Evolutionary conservation across 1,140 invertebrate species (phyloP), one percentile per base, ranked within the genome.

Genomic region (Sipha flava): DNA sequence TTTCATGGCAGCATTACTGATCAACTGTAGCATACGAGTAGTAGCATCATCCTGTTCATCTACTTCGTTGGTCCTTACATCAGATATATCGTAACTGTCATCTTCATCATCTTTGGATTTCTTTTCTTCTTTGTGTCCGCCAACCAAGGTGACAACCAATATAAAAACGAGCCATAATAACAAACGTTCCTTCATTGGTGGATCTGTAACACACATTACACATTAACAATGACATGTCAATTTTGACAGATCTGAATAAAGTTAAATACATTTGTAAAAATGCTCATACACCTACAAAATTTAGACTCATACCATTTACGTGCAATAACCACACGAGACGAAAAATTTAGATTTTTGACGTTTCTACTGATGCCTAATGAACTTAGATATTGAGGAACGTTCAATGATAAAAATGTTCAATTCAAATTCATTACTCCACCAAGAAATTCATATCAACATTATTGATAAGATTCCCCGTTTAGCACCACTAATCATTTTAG

Each of bases 1-100:
- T 81, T 83, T 84, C 21, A 86, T 82, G 7, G 83, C 83, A n/a
- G 83, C 82, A 68, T 82, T 34, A 47, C 68, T 79, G 40, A 70
- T 79, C 4, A 81, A 47, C 37, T 80, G 29, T n/a, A 59, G 10
- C 29, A 68, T 54, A 47, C 59, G 77, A 9, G 2, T 37, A 34
- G 79, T 79, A 57, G 57, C 62, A 9, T 66, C 45, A 21, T 80
- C 79, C 4, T 54, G 79, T 52, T 80, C 34, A 23, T 75, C 49
- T 37, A 75, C 21, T 26, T 73, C 47, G 9, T 29, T 37, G 2
- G 73, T 57, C 7, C 31, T 75, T 54, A 77, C n/a, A n/a, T n/a
- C n/a, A n/a, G n/a, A n/a, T n/a, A n/a, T 7, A 18, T 77, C 73
- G 43, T 77, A 77, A 59, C 23, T 59, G 7, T 77, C 73, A 0